Percentiles rank a stretch among this genome's conserved stretches.
Conservation (phyloP, 2,797 vertebrate genomes). For the Myotis planiceps region DNA sequence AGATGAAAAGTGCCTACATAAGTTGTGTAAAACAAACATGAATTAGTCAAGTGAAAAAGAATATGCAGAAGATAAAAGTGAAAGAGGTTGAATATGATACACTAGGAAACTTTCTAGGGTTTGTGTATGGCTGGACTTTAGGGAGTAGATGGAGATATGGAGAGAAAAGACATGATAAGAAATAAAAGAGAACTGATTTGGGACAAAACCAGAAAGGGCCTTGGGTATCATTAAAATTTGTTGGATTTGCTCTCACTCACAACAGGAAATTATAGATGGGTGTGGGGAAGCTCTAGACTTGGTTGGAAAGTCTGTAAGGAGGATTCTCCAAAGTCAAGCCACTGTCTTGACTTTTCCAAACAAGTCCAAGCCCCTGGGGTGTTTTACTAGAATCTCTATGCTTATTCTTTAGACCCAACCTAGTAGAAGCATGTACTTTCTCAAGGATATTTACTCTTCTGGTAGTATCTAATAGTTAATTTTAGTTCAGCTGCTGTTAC, state of each 20-base stretch:
- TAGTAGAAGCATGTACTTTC: no score
- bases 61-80: not conserved
- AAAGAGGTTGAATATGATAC: not conserved
- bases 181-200: not conserved
- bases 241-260: not conserved
- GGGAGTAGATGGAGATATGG: fast-evolving
- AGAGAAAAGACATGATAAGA: not conserved
- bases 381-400: no score
- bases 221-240: not conserved
- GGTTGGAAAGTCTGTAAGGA: no score
- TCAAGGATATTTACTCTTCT: no score
- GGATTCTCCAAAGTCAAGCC: no score
- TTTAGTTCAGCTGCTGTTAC: no score
- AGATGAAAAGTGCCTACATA: not conserved
- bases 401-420: no score
- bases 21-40: not conserved
- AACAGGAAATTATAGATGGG: not conserved
- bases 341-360: no score
- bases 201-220: not conserved
- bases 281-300: no score
- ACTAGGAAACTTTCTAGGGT: not conserved
- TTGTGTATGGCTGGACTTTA: not conserved
- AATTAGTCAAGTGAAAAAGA: not conserved
- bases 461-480: no score
- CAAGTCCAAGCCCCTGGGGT: no score